Conservation (phyloP, 2,888 invertebrate genomes). For the Bugulina stolonifera region DNA sequence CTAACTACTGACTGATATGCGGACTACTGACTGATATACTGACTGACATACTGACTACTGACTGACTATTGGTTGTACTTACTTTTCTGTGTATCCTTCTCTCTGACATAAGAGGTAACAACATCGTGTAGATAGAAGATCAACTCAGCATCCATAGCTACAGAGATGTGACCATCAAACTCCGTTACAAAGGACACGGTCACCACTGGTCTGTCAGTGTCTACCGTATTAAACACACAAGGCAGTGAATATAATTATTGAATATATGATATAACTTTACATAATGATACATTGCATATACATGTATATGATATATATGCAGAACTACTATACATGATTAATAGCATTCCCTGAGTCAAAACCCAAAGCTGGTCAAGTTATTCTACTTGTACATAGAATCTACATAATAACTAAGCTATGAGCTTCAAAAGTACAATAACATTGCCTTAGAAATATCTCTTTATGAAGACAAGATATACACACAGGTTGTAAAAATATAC, state of each 20-base stretch:
- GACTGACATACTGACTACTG: not conserved
- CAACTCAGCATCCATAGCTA: constrained; percentile 91
- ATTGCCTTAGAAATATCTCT: too few species aligned
- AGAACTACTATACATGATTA: not conserved
- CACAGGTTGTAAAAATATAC: too few species aligned
- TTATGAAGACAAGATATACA: too few species aligned
- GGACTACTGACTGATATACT: too few species aligned
- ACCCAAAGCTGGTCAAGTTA: too few species aligned
- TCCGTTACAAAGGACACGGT: constrained; percentile 96
- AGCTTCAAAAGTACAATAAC: too few species aligned
- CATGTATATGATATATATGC: not conserved
- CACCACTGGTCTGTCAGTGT: constrained; percentile 65
- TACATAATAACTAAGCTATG: too few species aligned
- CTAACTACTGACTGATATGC: too few species aligned
- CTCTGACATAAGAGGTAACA: constrained; percentile 85
- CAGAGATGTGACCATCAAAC: constrained; percentile 96
- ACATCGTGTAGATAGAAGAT: constrained; percentile 96
- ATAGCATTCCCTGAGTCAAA: not conserved
- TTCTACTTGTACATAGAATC: too few species aligned
- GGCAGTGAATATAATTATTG: too few species aligned
- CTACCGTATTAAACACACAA: too few species aligned
- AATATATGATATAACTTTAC: not conserved
- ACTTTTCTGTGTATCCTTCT: constrained; percentile 63
- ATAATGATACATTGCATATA: not conserved
- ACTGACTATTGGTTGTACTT: not conserved